phyloP scores from a whole-genome alignment of 2,797 vertebrate genomes.

The Syndactyla subalaris region DNA sequence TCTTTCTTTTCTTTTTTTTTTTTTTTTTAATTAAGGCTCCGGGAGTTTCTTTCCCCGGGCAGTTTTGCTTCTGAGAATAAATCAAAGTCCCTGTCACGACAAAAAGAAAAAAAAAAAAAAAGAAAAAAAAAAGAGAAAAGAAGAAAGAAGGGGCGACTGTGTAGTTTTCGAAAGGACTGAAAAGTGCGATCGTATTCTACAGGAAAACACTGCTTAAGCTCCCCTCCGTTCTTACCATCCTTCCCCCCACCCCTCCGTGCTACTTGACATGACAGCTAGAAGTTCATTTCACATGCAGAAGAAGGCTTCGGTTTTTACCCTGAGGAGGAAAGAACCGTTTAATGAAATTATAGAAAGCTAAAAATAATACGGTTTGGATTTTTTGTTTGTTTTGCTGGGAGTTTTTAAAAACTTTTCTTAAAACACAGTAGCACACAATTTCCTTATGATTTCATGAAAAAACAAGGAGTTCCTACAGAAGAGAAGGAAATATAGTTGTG shows the following conservation, averaged over 20 bases:
- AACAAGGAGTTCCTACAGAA: background rate
- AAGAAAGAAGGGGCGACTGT: background rate
- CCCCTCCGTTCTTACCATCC: too few relatives aligned
- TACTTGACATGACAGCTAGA: background rate
- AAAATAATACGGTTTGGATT: background rate
- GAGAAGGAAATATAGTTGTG: background rate
- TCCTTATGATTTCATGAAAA: background rate
- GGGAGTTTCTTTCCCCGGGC: background rate
- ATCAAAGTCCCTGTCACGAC: background rate
- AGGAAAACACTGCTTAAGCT: background rate
- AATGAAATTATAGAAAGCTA: background rate
- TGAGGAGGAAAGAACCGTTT: background rate
- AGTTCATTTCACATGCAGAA: background rate
- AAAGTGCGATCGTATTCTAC: background rate
- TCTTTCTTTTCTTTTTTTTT: background rate
- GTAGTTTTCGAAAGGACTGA: background rate
- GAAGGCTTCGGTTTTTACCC: background rate
- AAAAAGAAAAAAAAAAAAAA: too few relatives aligned
- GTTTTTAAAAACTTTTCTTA: background rate
- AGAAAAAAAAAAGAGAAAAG: fast-evolving
- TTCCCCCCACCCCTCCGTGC: fast-evolving
- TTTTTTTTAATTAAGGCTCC: background rate
- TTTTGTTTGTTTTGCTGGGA: background rate
- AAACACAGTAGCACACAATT: background rate
- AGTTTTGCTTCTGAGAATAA: background rate